Evolutionary conservation across 2,113 vertebrate species (phyloP), one percentile per base, ranked within the genome.

Genomic region (Emydura subglobosa): DNA sequence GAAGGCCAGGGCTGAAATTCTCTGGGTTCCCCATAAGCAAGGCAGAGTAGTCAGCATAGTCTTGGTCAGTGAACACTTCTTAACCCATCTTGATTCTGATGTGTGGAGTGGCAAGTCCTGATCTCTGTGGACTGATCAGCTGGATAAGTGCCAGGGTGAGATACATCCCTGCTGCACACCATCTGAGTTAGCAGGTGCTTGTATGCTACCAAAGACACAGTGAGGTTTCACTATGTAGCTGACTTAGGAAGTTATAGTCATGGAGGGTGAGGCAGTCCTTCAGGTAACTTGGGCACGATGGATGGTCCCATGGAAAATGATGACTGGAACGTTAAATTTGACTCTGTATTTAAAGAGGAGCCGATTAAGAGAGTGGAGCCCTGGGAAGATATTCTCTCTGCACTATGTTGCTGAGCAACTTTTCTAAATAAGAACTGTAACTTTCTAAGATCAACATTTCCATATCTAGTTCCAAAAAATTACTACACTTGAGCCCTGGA

Each of bases 161-260:
- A 34, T 16, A 14, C 6, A 65, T 16, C 61, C 6, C 61, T 65
- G 31, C 61, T 65, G 61, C 61, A 65, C 6, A 34, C 31, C 6
- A 6, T 61, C 57, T 34, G 59, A 65, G 13, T 65, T 65, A 31
- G 31, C 59, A 34, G 29, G 31, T 65, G 31, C 31, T 34, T 24
- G 17, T 82, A 39, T 7, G 79, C 55, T 86, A 88, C 34, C 25
- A 19, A n/a, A 54, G 29, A 80, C 61, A 84, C 91, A 86, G 29
- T 85, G 84, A 44, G 0, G 0, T 81, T 0, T 1, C 0, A 1
- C 8, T 42, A 42, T 24, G 72, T 13, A 86, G 25, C 42, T 91
- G 79, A 55, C 7, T 5, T 86, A 81, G 59, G 34, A 93, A 82
- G 68, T 9, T 86, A n/a, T 59, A 55, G 27, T 92, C 34, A 2